Evolutionary conservation across 2,888 invertebrate genomes (phyloP).

Genomic region (Schizaphis graminum): DNA sequence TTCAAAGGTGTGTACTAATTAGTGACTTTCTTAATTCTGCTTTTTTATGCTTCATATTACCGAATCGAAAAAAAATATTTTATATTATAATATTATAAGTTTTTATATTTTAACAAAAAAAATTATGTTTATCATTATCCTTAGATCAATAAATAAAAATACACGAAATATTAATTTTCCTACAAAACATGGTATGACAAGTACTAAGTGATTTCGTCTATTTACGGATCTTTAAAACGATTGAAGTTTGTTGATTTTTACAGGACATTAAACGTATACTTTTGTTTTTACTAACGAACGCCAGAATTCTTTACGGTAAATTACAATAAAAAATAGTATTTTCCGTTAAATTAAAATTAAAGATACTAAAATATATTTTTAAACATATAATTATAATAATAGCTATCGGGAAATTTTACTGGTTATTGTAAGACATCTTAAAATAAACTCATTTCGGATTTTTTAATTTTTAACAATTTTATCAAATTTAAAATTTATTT

Average conservation of each 20-base stretch:
- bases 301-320: slow-evolving; percentile 46
- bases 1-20: background rate
- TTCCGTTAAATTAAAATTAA: slow-evolving; percentile 41
- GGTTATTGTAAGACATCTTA: background rate
- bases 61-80: too few species aligned
- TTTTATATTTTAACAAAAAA: background rate
- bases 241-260: slow-evolving; percentile 44
- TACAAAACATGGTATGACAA: slow-evolving; percentile 20
- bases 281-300: background rate
- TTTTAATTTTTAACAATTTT: background rate
- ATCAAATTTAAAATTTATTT: background rate
- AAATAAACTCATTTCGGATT: background rate
- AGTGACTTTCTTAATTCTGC: background rate
- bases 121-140: background rate
- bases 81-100: background rate
- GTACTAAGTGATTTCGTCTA: slow-evolving; percentile 47
- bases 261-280: slow-evolving; percentile 43
- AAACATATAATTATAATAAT: background rate
- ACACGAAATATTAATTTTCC: background rate
- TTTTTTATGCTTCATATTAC: background rate
- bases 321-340: slow-evolving; percentile 54
- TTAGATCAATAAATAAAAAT: background rate
- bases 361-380: background rate
- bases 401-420: background rate
- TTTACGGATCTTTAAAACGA: slow-evolving; percentile 25